phyloP scores from a whole-genome alignment of 2,797 vertebrate genomes.

The Sebastes baramenuke region DNA sequence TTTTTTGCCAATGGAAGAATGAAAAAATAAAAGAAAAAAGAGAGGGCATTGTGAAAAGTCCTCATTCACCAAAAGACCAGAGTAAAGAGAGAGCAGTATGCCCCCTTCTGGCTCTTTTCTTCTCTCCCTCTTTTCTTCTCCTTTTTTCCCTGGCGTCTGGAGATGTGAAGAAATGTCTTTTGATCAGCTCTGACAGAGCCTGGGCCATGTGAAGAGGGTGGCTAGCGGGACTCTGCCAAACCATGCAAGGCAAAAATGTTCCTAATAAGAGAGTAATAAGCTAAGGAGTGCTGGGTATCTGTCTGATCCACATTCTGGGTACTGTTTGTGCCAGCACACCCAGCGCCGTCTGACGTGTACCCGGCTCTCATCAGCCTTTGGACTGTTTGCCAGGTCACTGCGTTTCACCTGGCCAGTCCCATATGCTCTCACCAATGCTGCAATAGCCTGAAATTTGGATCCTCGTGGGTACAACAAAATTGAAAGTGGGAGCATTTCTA shows the following conservation, averaged over 20 bases:
- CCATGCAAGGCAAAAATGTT: slow-evolving; percentile 80
- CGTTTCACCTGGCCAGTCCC: slow-evolving; percentile 74
- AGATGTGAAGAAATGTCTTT: slow-evolving; percentile 87
- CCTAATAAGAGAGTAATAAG: slow-evolving; percentile 85
- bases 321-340: slow-evolving; percentile 75
- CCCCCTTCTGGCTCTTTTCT: slow-evolving; percentile 96
- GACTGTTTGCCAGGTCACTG: slow-evolving; percentile 72
- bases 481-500: slow-evolving; percentile 37
- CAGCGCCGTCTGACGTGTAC: slow-evolving; percentile 72
- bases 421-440: slow-evolving; percentile 70
- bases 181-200: slow-evolving; percentile 85
- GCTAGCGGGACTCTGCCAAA: slow-evolving; percentile 79
- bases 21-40: slow-evolving; percentile 63
- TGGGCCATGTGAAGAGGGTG: slow-evolving; percentile 80
- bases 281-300: slow-evolving; percentile 76
- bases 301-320: slow-evolving; percentile 76
- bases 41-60: slow-evolving; percentile 82
- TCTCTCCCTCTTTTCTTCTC: slow-evolving; percentile 81
- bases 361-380: slow-evolving; percentile 63
- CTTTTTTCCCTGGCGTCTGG: slow-evolving; percentile 79
- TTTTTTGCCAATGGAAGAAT: slow-evolving; percentile 68
- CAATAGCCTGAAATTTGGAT: slow-evolving; percentile 58
- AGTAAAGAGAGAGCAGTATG: slow-evolving; percentile 88
- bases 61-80: slow-evolving; percentile 81
- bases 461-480: slow-evolving; percentile 36